phyloP scores from a whole-genome alignment of 2,113 vertebrate genomes.

The Tragelaphus imberbis region DNA sequence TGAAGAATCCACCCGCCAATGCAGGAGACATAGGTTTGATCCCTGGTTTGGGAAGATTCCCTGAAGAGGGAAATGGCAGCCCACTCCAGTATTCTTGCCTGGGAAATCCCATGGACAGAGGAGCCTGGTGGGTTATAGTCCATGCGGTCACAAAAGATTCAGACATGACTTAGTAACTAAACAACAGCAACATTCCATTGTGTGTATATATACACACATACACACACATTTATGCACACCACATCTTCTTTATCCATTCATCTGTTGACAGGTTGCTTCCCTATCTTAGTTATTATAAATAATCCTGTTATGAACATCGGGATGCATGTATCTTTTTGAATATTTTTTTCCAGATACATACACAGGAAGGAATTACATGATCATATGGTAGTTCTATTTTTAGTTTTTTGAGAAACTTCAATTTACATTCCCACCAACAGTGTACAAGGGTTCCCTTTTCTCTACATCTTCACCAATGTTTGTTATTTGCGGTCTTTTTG shows the following conservation, averaged over 20 bases:
- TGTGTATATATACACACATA: neutral
- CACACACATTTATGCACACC: neutral
- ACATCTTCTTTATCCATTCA: neutral
- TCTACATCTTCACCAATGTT: neutral
- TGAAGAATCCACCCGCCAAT: neutral
- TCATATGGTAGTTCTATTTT: neutral
- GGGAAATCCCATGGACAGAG: neutral
- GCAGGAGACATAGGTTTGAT: neutral
- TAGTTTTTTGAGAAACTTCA: neutral
- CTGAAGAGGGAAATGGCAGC: neutral
- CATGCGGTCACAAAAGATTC: neutral
- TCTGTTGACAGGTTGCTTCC: neutral
- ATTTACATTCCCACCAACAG: neutral
- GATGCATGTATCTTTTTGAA: neutral
- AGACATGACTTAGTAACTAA: neutral
- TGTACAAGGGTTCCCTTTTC: neutral
- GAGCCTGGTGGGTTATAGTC: neutral
- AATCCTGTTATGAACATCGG: neutral
- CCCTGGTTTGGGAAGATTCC: neutral
- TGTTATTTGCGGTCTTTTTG: neutral
- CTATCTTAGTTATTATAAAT: neutral
- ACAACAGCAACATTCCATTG: neutral
- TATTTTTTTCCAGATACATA: neutral
- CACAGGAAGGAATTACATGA: neutral
- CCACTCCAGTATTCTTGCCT: neutral